Conservation (phyloP, 2,797 vertebrate genomes). For the Xenentodon cancila region DNA sequence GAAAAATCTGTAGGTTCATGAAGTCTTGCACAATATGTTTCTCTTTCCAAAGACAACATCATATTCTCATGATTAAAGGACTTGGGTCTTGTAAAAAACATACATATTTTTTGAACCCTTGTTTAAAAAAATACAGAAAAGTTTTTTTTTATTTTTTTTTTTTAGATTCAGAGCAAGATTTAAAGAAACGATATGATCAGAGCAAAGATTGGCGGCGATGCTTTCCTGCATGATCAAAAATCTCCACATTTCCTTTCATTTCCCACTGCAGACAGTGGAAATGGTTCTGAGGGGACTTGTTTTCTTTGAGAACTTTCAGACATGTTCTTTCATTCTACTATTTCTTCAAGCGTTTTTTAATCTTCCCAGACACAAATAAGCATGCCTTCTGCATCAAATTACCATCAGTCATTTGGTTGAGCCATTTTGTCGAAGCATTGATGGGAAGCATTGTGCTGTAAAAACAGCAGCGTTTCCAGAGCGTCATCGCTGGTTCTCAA, state of each 20-base stretch:
- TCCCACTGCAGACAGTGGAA: constrained; percentile 49
- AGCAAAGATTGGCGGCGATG: constrained; percentile 32
- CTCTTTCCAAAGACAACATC: too few species aligned
- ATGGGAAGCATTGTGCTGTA: constrained; percentile 60
- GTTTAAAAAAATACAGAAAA: too few species aligned
- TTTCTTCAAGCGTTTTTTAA: constrained; percentile 31
- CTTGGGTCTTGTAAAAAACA: too few species aligned
- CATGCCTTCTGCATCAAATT: constrained; percentile 43
- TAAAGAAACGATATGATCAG: constrained; percentile 2
- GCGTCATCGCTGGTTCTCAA: constrained; percentile 49
- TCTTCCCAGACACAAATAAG: constrained; percentile 42
- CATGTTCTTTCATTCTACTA: constrained; percentile 32
- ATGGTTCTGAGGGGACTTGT: constrained; percentile 48
- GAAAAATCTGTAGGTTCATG: background rate
- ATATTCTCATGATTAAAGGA: too few species aligned
- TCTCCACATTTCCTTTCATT: constrained; percentile 54
- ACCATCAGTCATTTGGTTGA: constrained; percentile 62
- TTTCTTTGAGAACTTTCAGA: constrained; percentile 62
- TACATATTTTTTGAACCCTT: too few species aligned
- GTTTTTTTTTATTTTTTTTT: too few species aligned
- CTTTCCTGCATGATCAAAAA: constrained; percentile 52
- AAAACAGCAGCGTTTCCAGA: constrained; percentile 59
- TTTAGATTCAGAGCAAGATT: too few species aligned
- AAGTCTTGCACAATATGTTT: background rate
- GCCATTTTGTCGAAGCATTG: constrained; percentile 41